Evolutionary conservation across 2,797 vertebrate species (phyloP).

Genomic region (Falco cherrug): DNA sequence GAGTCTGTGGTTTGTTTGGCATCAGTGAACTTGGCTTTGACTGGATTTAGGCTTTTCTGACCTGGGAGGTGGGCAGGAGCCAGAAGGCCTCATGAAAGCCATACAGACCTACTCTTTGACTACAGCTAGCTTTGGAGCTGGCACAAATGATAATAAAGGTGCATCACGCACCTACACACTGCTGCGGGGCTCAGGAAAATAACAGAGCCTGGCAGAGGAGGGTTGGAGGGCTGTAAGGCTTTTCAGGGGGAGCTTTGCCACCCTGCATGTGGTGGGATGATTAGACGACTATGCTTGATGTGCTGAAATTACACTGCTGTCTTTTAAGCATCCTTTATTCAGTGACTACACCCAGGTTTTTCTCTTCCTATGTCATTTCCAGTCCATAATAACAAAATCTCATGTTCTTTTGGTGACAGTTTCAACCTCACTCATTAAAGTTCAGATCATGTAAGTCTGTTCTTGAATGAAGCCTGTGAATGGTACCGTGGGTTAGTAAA

Average conservation of each 20-base stretch:
- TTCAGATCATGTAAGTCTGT: fast-evolving
- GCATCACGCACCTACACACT: background rate
- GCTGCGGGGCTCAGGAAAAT: background rate
- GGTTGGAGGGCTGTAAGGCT: background rate
- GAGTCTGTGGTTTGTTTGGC: background rate
- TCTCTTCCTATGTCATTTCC: background rate
- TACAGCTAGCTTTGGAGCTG: background rate
- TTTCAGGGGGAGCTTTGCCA: background rate
- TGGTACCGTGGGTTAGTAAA: background rate
- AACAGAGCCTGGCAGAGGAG: background rate
- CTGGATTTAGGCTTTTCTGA: background rate
- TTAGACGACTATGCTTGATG: background rate
- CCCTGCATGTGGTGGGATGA: background rate
- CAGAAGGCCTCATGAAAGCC: background rate
- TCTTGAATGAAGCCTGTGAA: background rate
- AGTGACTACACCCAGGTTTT: background rate
- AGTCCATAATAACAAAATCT: background rate
- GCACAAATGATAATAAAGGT: background rate
- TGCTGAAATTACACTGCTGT: background rate
- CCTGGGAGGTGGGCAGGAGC: background rate
- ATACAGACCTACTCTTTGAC: background rate
- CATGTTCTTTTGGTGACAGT: background rate
- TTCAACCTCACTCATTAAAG: background rate
- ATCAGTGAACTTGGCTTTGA: background rate
- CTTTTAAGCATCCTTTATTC: background rate